Evolutionary conservation across 2,113 vertebrate genomes (phyloP).

Genomic region (Rhombomys opimus): DNA sequence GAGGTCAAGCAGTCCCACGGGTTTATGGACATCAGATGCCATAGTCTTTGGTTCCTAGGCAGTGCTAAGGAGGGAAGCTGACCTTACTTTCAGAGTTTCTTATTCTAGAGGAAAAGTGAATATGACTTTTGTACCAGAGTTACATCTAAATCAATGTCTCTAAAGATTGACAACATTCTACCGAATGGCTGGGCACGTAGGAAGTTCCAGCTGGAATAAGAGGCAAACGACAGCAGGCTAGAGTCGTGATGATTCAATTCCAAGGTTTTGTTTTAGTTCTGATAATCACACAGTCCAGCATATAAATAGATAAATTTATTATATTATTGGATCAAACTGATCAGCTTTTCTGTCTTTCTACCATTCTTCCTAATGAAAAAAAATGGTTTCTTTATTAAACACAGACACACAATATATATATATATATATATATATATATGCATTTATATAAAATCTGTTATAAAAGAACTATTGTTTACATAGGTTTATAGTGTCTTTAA

Average conservation of each 20-base stretch:
- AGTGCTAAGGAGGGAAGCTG: background rate
- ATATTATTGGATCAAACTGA: background rate
- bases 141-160: background rate
- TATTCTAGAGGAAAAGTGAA: background rate
- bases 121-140: background rate
- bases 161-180: background rate
- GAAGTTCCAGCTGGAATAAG: background rate
- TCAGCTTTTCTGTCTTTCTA: background rate
- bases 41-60: background rate
- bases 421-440: background rate
- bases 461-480: background rate
- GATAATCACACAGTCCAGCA: background rate
- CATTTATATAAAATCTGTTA: background rate
- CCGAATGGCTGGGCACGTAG: background rate
- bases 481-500: background rate
- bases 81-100: background rate
- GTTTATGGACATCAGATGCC: background rate
- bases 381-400: background rate
- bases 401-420: background rate
- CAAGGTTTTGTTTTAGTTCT: background rate
- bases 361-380: background rate
- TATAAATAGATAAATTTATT: background rate
- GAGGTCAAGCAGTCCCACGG: background rate
- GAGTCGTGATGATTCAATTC: background rate
- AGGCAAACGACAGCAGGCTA: background rate